Percentiles rank a stretch among this genome's conserved stretches.
Evolutionary conservation across 2,113 vertebrate genomes (phyloP).

Genomic region (Capreolus pygargus): DNA sequence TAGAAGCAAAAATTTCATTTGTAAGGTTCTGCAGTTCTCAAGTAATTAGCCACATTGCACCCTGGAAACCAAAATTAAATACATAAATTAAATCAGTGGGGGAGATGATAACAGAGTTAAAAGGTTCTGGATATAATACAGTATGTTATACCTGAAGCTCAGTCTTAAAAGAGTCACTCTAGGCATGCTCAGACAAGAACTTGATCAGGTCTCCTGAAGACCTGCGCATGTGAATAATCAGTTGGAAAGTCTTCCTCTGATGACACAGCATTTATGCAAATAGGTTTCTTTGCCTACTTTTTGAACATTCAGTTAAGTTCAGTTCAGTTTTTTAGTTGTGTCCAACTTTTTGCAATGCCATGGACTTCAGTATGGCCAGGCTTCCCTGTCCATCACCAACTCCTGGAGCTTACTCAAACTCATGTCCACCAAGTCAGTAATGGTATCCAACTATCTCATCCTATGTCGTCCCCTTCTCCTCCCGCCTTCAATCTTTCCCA

Average conservation of each 20-base stretch:
- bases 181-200: conserved; percentile 44
- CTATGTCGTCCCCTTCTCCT: not conserved
- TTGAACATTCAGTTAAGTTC: not conserved
- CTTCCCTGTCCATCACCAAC: not conserved
- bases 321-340: not conserved
- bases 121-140: conserved; percentile 40
- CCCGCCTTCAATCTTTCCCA: not conserved
- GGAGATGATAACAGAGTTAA: conserved; percentile 76
- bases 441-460: not conserved
- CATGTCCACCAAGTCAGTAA: not conserved
- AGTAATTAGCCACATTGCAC: conserved; percentile 82
- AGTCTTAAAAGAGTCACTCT: conserved; percentile 52
- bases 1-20: conserved; percentile 79
- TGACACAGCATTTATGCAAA: conserved; percentile 61
- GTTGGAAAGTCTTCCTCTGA: not conserved
- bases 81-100: conserved; percentile 84
- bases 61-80: conserved; percentile 83
- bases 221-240: not conserved
- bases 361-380: rapidly evolving
- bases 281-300: conserved; percentile 34
- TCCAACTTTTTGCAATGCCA: not conserved
- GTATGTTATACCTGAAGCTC: conserved; percentile 57
- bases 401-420: not conserved
- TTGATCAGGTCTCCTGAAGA: conserved; percentile 53
- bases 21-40: conserved; percentile 77